Percentiles rank a stretch among this genome's conserved stretches.
Conservation (phyloP, 2,797 vertebrate genomes). For the Heliangelus exortis region DNA sequence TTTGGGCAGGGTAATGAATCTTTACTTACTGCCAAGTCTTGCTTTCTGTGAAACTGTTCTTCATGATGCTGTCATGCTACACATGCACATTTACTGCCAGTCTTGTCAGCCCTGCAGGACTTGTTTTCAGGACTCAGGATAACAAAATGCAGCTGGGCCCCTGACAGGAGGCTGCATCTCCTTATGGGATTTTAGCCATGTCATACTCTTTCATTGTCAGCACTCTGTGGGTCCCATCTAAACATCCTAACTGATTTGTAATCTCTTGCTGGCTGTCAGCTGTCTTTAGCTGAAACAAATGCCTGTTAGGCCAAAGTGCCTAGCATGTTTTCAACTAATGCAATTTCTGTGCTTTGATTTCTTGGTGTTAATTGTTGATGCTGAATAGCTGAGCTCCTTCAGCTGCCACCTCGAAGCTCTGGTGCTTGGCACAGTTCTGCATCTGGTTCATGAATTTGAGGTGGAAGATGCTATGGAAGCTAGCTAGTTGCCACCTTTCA, state of each 20-base stretch:
- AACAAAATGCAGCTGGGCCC: background rate
- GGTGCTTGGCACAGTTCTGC: background rate
- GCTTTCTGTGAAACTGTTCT: constrained; percentile 3
- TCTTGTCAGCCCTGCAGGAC: background rate
- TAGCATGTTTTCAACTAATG: background rate
- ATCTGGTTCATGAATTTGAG: background rate
- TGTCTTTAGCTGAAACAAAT: background rate
- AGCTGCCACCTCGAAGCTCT: background rate
- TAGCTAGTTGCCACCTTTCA: background rate
- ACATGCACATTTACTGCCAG: background rate
- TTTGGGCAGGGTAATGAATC: constrained; percentile 18
- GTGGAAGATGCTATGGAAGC: background rate
- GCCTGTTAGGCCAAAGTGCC: background rate
- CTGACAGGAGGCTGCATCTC: background rate
- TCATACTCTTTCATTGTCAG: background rate
- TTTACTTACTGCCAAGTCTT: constrained; percentile 1
- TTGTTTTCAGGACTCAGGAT: background rate
- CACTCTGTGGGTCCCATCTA: background rate
- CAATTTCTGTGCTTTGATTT: background rate
- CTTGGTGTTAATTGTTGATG: background rate
- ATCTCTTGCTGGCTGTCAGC: background rate
- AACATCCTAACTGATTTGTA: background rate
- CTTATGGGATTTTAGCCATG: background rate
- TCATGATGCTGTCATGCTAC: background rate
- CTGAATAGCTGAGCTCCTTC: background rate